These are phyloP conservation scores for Ispidina picta DNA, from an alignment of 2,797 vertebrate species.

Conservation along the genomic window DNA sequence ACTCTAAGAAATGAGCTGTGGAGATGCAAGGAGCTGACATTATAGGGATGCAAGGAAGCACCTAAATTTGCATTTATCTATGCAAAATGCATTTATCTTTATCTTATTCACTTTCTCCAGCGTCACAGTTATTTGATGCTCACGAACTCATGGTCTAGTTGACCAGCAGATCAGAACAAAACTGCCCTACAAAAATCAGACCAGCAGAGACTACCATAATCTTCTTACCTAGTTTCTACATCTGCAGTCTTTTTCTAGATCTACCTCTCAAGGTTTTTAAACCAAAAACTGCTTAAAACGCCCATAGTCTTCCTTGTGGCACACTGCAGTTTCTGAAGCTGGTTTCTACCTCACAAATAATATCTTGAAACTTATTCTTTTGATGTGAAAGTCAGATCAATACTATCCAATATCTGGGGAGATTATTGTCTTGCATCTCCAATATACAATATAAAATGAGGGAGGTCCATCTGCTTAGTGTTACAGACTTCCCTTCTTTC, in stretches of 20 bases:
- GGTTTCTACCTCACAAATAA: neutral
- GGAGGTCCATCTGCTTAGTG: slow-evolving; percentile 1
- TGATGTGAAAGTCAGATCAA: neutral
- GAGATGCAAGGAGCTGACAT: neutral
- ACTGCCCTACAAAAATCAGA: neutral
- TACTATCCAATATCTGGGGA: neutral
- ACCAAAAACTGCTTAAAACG: neutral
- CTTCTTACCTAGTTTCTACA: neutral
- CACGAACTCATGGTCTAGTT: neutral
- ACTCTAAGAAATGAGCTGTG: neutral
- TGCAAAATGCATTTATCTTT: no score
- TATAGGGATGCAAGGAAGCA: neutral
- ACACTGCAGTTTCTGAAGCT: neutral
- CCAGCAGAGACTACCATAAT: neutral
- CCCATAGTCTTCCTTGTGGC: neutral
- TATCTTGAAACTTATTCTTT: neutral
- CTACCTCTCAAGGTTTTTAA: neutral
- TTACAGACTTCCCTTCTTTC: slow-evolving; percentile 23
- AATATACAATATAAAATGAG: neutral
- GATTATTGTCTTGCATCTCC: neutral
- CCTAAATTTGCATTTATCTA: neutral
- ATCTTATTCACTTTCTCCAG: neutral
- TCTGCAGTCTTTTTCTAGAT: neutral
- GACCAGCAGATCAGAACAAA: neutral
- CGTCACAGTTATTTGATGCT: neutral